Base-by-base conservation (phyloP, 2,797 vertebrate genomes). In the Apodemus agrarius region DNA sequence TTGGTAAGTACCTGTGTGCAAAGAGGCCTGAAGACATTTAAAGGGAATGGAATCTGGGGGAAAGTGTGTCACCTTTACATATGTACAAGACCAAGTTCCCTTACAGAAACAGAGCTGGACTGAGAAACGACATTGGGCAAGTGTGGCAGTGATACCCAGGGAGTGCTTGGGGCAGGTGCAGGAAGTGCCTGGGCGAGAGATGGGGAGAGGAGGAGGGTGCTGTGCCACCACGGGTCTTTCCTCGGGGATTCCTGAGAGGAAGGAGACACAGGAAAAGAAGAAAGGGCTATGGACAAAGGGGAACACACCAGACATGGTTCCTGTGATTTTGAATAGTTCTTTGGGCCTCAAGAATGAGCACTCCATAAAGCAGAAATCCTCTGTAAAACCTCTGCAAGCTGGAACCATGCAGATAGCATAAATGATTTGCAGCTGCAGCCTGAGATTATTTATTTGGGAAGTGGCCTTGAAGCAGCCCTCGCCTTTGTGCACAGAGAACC, bases 381-480 rank as follows among this genome's bases (percentile, higher is more conserved):
- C 40, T 67, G n/a, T 10, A 61, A 96, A 91, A 90, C 69, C 40
- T 16, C 4, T 31, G 61, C 21, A n/a, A 78, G 49, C 46, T 57
- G 43, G 86, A 84, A 83, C 72, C 63, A 86, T 82, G 19, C 24
- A 43, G 13, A 4, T 86, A 84, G 76, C 54, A 16, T 46, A 12
- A 74, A 12, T 40, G 76, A 79, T 84, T 21, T 9, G 43, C 29
- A 49, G 81, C n/a, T 19, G 76, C 31, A 13, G 40, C n/a, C 74
- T 69, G 65, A 86, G 59, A 81, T 54, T 75, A 8, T 83, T 93
- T 96, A 54, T 95, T 72, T 81, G n/a, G 9, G 13, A 86, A 96
- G 83, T 61, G 65, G 89, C 69, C 94, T 83, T 88, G 52, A 22
- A 88, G 52, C 26, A 43, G 52, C 72, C 86, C 3, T 17, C 12